Evolutionary conservation across 1,140 invertebrate species (phyloP), one percentile per base, ranked within the genome.

Genomic region (Uloborus diversus): DNA sequence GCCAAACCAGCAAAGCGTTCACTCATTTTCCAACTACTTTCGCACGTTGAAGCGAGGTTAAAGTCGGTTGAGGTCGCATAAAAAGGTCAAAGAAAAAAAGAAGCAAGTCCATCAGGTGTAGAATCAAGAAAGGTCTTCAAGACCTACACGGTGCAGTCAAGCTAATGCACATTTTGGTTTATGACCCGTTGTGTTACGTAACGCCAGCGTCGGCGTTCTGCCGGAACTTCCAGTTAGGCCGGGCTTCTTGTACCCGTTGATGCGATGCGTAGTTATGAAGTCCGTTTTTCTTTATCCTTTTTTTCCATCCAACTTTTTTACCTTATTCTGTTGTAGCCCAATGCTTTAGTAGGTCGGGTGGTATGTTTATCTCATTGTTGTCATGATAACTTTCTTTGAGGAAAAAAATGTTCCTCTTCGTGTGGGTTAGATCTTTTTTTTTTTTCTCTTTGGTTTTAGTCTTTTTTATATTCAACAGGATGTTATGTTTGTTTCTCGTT

Each of bases 231-330:
- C 27, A 59, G 56, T 59, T 28, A 13, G 56, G n/a, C 25, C 53
- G 23, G 49, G 28, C 35, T 28, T 73, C 68, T 57, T 4, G 68
- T 42, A 73, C 14, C 20, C 69, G 35, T 61, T 56, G 30, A 56
- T 73, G 69, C 69, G 30, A 56, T 73, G 69, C 69, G 57, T 73
- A 37, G 69, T 61, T 61, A 61, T 61, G 20, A 73, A 73, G 56
- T 47, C 33, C 69, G 27, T 61, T 56, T 42, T 51, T 66, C 17
- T 47, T 42, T 64, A 20, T 33, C 35, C 27, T 73, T 71, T 71
- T 28, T 13, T 53, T 17, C 33, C 32, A 9, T n/a, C n/a, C n/a
- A n/a, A n/a, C n/a, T 23, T 57, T 11, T 53, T 25, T 73, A 14
- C 65, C 42, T 68, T 35, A 68, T 68, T 47, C 7, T 20, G 49